Evolutionary conservation across 1,140 invertebrate genomes (phyloP), one percentile per base, ranked within the genome.

Genomic region (Oncopodura yosiiana): DNA sequence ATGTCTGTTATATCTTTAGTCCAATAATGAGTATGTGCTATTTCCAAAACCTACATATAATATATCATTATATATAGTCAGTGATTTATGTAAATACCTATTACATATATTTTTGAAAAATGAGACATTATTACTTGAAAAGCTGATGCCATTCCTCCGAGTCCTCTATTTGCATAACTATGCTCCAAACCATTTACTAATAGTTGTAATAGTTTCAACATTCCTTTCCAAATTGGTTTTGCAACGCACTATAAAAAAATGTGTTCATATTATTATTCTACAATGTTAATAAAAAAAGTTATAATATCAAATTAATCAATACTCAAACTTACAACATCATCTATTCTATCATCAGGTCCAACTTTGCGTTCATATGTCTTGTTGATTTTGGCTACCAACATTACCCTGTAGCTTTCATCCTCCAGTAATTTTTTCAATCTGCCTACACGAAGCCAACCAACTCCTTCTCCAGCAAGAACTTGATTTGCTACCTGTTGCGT

Each of bases 21-120:
- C 92, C 93, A 98, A 69, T 90, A 99, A 72, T 99, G 94, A 0
- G 94, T 99, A 71, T 99, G 94, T 2, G 93, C 89, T 36, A 64
- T 64, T 49, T 64, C 62, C 56, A 64, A 29, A 0, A 64, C 58
- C 62, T 63, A 37, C 1, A 21, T 37, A 14, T 42, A 37, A 14
- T 18, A 42, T 23, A 49, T n/a, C 3, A 45, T 36, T 50, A 39
- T 11, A 3, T 9, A 50, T 6, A n/a, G 21, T 21, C 6, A 4
- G 11, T 16, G 6, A 45, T 44, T 23, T 24, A 44, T 23, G 23
- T 9, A 44, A 12, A 9, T 44, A 44, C n/a, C n/a, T 24, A 27
- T 18, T 27, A 14, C 43, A 6, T 6, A 4, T 45, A 18, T 18
- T 6, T 24, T 8, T 24, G 23, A 29, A 8, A 9, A 45, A 45